These are phyloP conservation scores for Noctua pronuba DNA, from an alignment of 2,888 invertebrate species.

Conservation along the genomic window DNA sequence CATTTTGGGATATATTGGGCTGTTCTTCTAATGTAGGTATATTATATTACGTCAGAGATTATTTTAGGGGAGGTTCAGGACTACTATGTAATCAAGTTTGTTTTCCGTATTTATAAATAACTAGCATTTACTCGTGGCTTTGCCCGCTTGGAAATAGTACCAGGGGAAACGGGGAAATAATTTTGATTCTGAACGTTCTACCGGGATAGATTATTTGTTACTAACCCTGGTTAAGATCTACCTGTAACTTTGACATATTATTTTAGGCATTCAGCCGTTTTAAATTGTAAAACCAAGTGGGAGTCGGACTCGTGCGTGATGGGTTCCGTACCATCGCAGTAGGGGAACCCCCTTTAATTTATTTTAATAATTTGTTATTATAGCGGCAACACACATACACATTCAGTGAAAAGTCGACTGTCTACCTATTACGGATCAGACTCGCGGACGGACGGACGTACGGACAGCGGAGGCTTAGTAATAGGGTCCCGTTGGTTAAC, in stretches of 20 bases:
- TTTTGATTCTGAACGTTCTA: background rate
- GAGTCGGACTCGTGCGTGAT: too few relatives aligned
- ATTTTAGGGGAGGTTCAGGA: background rate
- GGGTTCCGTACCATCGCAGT: too few relatives aligned
- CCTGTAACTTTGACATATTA: background rate
- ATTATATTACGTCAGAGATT: background rate
- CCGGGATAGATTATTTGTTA: background rate
- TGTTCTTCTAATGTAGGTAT: background rate
- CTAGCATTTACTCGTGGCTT: background rate
- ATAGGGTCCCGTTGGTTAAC: too few relatives aligned
- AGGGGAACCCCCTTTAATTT: too few relatives aligned
- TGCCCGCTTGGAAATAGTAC: background rate
- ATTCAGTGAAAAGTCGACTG: too few relatives aligned
- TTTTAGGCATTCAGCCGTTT: background rate
- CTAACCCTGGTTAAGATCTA: background rate
- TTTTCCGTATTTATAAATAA: background rate
- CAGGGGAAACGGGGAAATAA: background rate
- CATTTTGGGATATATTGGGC: slow-evolving; percentile 23
- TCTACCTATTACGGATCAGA: too few relatives aligned
- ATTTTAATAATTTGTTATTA: too few relatives aligned
- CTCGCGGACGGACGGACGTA: too few relatives aligned
- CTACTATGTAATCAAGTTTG: background rate
- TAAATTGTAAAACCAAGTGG: background rate
- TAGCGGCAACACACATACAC: too few relatives aligned
- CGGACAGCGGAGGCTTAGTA: too few relatives aligned